phyloP scores from a whole-genome alignment of 1,140 invertebrate species.

The Babylonia areolata region DNA sequence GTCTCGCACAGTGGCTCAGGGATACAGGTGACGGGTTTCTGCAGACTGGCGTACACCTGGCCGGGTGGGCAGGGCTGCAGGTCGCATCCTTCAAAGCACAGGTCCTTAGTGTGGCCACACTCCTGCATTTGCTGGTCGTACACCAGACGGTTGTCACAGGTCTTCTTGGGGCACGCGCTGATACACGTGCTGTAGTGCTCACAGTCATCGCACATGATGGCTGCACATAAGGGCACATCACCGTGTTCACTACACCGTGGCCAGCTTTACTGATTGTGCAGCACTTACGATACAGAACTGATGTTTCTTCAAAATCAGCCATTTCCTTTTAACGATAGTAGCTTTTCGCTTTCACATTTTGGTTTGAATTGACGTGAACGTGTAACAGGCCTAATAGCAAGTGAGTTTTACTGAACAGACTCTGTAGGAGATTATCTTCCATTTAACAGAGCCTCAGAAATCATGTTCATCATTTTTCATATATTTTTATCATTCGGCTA shows the following conservation, averaged over 20 bases:
- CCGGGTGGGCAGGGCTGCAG: conserved; percentile 82
- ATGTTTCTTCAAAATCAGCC: no score
- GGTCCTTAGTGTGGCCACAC: conserved; percentile 81
- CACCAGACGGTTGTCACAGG: conserved; percentile 87
- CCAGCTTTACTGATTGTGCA: not conserved
- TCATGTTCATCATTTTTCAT: no score
- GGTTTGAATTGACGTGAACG: no score
- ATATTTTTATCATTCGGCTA: no score
- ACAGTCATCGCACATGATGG: conserved; percentile 91
- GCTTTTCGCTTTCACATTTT: no score
- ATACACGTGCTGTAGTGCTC: conserved; percentile 88
- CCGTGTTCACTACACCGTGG: not conserved
- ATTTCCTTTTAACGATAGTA: no score
- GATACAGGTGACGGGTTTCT: conserved; percentile 83
- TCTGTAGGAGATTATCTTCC: no score
- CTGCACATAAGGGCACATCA: conserved; percentile 74
- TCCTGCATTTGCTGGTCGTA: conserved; percentile 78
- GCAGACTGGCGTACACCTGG: conserved; percentile 83
- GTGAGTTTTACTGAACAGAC: no score
- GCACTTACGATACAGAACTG: no score
- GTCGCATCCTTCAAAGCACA: conserved; percentile 79
- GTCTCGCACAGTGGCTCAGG: conserved; percentile 83
- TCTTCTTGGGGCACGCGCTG: conserved; percentile 86
- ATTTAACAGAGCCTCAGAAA: no score
- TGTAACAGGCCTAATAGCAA: no score